phyloP scores from a whole-genome alignment of 1,140 invertebrate genomes.

The Oryctes rhinoceros region DNA sequence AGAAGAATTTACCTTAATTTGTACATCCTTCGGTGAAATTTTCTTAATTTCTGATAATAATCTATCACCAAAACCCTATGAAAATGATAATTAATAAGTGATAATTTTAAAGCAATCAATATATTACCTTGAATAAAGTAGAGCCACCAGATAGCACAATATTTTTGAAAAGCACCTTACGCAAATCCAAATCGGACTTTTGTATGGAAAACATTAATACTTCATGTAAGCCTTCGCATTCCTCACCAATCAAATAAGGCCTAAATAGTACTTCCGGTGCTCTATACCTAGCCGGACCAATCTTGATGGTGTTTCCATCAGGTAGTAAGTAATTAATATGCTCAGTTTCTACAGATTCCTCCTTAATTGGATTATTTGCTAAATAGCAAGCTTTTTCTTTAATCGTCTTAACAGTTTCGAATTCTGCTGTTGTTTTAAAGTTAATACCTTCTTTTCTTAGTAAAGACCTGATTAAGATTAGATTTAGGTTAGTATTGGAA shows the following conservation, averaged over 20 bases:
- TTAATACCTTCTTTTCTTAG: constrained; percentile 96
- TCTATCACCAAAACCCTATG: constrained; percentile 94
- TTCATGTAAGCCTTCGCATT: constrained; percentile 98
- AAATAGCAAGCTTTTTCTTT: constrained; percentile 97
- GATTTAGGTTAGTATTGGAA: not conserved
- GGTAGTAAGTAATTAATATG: constrained; percentile 92
- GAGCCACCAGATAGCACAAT: constrained; percentile 98
- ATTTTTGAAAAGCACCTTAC: constrained; percentile 97
- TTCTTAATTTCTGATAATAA: constrained; percentile 92
- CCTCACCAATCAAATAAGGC: constrained; percentile 97
- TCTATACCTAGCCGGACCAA: constrained; percentile 92
- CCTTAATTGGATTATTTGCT: constrained; percentile 91
- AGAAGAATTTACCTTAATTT: constrained; percentile 84
- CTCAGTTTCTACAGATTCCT: constrained; percentile 91
- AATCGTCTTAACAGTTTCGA: constrained; percentile 97
- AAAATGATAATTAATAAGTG: constrained; percentile 34
- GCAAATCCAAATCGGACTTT: constrained; percentile 97
- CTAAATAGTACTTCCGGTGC: constrained; percentile 98
- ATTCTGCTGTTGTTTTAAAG: constrained; percentile 96
- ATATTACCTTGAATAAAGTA: constrained; percentile 86
- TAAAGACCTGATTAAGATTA: constrained; percentile 71
- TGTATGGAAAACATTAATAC: constrained; percentile 93
- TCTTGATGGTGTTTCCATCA: constrained; percentile 93
- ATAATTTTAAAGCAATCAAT: constrained; percentile 29
- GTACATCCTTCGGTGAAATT: constrained; percentile 95